Evolutionary conservation across 2,113 vertebrate genomes (phyloP).

Genomic region (Anas platyrhynchos): DNA sequence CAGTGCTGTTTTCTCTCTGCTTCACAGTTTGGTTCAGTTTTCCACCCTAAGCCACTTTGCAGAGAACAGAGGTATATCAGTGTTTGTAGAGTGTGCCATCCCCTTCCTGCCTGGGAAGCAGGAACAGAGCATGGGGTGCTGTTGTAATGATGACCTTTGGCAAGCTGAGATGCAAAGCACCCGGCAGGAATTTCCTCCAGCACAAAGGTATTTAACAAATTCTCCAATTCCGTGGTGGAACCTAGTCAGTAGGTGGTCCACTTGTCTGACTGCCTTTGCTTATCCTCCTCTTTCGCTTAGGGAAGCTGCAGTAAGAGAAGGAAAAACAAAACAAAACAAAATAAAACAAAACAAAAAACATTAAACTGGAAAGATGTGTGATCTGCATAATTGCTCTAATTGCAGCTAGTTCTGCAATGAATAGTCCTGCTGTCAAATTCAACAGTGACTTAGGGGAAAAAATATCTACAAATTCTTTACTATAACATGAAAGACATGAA

Average conservation of each 20-base stretch:
- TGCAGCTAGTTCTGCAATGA: slow-evolving; percentile 82
- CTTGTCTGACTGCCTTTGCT: slow-evolving; percentile 31
- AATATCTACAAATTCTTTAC: slow-evolving; percentile 75
- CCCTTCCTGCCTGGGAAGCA: slow-evolving; percentile 14
- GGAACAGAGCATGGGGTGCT: slow-evolving; percentile 1
- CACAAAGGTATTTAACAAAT: slow-evolving; percentile 54
- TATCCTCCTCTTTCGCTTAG: slow-evolving; percentile 12
- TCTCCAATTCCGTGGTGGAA: slow-evolving; percentile 21
- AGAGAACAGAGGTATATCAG: neutral
- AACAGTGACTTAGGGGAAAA: slow-evolving; percentile 75
- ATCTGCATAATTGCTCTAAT: slow-evolving; percentile 91
- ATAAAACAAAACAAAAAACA: neutral
- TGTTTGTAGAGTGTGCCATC: slow-evolving; percentile 22
- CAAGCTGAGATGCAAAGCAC: slow-evolving; percentile 48
- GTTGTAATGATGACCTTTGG: slow-evolving; percentile 54
- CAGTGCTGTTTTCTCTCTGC: neutral
- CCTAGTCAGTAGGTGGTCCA: slow-evolving; percentile 47
- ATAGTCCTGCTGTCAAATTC: slow-evolving; percentile 83
- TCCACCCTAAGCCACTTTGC: neutral
- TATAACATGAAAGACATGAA: slow-evolving; percentile 76
- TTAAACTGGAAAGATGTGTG: slow-evolving; percentile 82
- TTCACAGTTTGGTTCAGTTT: neutral
- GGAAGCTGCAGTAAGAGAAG: neutral
- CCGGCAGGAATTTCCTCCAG: slow-evolving; percentile 10
- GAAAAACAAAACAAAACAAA: neutral